Evolutionary conservation across 53 echinoderm and acorn worm genomes (phyloP), one percentile per base, ranked within the genome.

Genomic region (Hippasteria phrygiana): DNA sequence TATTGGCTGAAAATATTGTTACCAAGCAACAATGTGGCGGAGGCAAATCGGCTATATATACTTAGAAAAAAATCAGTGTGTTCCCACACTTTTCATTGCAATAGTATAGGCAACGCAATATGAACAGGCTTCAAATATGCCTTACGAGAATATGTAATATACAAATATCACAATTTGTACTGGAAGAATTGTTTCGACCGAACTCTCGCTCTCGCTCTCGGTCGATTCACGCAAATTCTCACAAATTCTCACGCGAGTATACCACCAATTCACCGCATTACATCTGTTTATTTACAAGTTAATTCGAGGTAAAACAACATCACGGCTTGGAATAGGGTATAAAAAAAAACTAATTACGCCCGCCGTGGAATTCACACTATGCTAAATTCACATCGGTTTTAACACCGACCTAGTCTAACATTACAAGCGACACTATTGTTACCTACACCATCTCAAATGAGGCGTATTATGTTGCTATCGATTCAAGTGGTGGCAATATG

Each of bases 101-200:
- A 85, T 70, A 85, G 85, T 70, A 85, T 85, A 85, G 85, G 85
- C 85, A 85, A 85, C 85, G 85, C 85, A 48, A 64, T 70, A 50
- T 18, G 51, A 71, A 70, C 37, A 81, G 81, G 85, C 85, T 64
- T 85, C 85, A 85, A 85, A 71, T 70, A 51, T 29, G 85, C 51
- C 85, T 46, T 22, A 36, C 45, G 46, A 14, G 8, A 47, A 51
- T 69, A 29, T 56, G 39, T 70, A 85, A 71, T 85, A 85, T 85
- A 85, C 71, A 85, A 85, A 85, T 85, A 50, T 85, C 85, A 79
- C 50, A 85, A 71, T 85, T 85, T 85, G 85, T 85, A 85, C 85
- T 85, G 85, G 85, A 85, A 85, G 85, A 85, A 34, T 85, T 48
- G 85, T 51, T 70, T 70, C 75, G n/a, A 51, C 71, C 71, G 50